Evolutionary conservation across 2,888 invertebrate species (phyloP), one percentile per base, ranked within the genome.

Genomic region (Drosophila nigricruria): DNA sequence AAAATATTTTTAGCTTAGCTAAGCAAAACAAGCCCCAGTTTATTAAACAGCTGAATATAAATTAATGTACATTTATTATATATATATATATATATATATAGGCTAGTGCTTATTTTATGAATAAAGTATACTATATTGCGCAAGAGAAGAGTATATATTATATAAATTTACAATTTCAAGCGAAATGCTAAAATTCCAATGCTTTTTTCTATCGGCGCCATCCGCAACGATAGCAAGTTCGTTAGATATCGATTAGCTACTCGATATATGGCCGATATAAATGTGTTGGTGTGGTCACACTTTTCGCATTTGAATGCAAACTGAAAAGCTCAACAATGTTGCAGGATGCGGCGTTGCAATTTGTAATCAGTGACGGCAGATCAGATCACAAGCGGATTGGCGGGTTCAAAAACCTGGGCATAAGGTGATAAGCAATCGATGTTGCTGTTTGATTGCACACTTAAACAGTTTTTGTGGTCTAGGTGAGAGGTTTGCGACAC

Each of bases 321-420:
- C 9, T 12, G 23, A 62, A 71, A 43, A 53, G 61, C 49, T 18
- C 50, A 59, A 82, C 73, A 56, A 61, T 66, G 84, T 81, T 71
- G 70, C 66, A 62, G 67, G 67, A 67, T 36, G 32, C 43, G 12
- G 36, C 54, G 25, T 38, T 59, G 49, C 25, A 12, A 23, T 59
- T 54, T 27, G n/a, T 42, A 74, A 73, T 73, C 76, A 64, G 50
- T 12, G 36, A 1, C 9, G 14, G 14, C 54, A 16, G 63, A 66
- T 67, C 45, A 9, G 5, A 20, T n/a, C 30, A 6, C 6, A 30
- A 40, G 12, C 38, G 63, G 69, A 58, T 80, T 54, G 42, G 9
- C 32, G 68, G 58, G 82, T 84, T 89, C 79, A 73, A 81, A 57
- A 73, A 89, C 71, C 88, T 60, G n/a, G 60, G 64, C 54, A 64